These are phyloP conservation scores for Drosophila ezoana DNA, from an alignment of 2,888 invertebrate genomes.

Conservation along the genomic window DNA sequence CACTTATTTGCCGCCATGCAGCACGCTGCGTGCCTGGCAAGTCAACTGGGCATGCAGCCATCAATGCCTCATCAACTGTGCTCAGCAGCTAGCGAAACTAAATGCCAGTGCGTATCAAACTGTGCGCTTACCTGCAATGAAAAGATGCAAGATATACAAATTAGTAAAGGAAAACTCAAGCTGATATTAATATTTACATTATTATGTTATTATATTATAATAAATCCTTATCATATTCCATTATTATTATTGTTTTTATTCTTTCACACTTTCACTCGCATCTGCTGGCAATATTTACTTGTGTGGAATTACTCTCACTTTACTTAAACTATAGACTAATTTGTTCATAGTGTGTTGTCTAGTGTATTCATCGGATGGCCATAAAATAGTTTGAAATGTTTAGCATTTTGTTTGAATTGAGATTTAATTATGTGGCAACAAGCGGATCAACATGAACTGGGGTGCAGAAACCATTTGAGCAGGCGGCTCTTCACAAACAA, in stretches of 20 bases:
- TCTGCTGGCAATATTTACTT: too few relatives aligned
- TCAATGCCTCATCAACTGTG: constrained; percentile 39
- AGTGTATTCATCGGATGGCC: constrained; percentile 46
- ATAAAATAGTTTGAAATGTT: constrained; percentile 77
- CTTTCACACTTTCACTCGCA: too few relatives aligned
- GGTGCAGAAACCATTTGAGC: constrained; percentile 8
- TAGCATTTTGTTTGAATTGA: constrained; percentile 75
- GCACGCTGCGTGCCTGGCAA: constrained; percentile 63
- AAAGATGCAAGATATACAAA: constrained; percentile 2
- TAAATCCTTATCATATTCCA: not conserved
- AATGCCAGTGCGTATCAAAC: constrained; percentile 29
- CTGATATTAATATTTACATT: not conserved
- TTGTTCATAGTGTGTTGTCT: constrained; percentile 8
- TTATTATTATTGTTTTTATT: not conserved
- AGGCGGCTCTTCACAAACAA: constrained; percentile 42
- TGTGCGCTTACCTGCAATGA: constrained; percentile 65
- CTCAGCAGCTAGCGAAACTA: not conserved
- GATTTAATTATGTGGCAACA: constrained; percentile 81
- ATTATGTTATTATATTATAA: too few relatives aligned
- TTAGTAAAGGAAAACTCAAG: constrained; percentile 2
- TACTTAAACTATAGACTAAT: not conserved
- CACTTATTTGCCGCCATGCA: constrained; percentile 64
- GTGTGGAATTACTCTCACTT: too few relatives aligned
- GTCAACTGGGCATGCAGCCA: constrained; percentile 35
- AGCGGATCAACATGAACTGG: constrained; percentile 41